Evolutionary conservation across 2,888 invertebrate species (phyloP).

Genomic region (Danaus chrysippus): DNA sequence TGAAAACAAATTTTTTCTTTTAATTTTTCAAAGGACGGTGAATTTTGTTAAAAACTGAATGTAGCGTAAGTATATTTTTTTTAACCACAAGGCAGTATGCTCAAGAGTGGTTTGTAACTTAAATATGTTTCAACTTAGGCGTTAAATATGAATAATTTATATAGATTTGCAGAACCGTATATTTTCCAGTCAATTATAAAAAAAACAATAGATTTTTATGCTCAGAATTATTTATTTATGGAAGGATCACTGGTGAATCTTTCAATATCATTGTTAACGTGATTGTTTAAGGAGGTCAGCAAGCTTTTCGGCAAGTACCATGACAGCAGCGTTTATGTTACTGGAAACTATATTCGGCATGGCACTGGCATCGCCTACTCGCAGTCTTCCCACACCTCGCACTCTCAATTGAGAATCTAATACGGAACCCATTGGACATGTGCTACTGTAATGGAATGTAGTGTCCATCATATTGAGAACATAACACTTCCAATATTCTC

Average conservation of each 20-base stretch:
- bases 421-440: constrained; percentile 44
- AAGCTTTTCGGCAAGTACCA: constrained; percentile 90
- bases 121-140: too few relatives aligned
- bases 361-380: constrained; percentile 85
- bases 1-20: too few relatives aligned
- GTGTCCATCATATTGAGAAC: constrained; percentile 36
- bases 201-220: too few relatives aligned
- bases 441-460: constrained; percentile 40
- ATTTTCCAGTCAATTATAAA: too few relatives aligned
- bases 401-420: constrained; percentile 39
- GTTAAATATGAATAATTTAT: too few relatives aligned
- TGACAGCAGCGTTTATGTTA: constrained; percentile 86
- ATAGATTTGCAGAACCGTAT: too few relatives aligned
- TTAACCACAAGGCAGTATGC: too few relatives aligned
- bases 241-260: background rate
- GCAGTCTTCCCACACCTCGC: constrained; percentile 42
- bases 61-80: too few relatives aligned
- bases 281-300: constrained; percentile 84
- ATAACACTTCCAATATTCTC: constrained; percentile 40
- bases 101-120: too few relatives aligned
- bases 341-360: constrained; percentile 87
- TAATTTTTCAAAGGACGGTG: too few relatives aligned
- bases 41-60: too few relatives aligned
- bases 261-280: background rate
- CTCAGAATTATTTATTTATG: background rate